phyloP scores from a whole-genome alignment of 2,113 vertebrate species.

The Lasiurus borealis region DNA sequence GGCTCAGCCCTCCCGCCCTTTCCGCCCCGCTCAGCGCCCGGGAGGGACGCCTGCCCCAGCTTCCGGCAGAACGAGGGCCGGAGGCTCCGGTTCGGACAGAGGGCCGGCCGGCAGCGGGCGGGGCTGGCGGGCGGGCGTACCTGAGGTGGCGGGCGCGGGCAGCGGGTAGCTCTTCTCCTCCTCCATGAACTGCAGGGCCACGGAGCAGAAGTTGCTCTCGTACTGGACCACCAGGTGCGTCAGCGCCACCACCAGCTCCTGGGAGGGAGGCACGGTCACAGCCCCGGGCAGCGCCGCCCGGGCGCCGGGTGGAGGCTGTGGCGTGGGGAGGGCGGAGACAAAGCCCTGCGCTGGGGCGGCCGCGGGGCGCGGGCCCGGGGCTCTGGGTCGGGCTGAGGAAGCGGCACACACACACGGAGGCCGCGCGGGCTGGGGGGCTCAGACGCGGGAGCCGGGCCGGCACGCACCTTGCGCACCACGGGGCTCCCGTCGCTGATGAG shows the following conservation, averaged over 20 bases:
- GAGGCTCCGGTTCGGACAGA: too few species aligned
- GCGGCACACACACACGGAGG: neutral
- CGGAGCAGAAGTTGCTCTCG: conserved; percentile 98
- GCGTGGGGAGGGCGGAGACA: too few species aligned
- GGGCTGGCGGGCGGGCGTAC: conserved; percentile 77
- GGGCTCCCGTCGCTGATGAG: conserved; percentile 98
- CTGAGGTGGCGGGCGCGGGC: conserved; percentile 93
- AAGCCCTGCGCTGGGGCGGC: too few species aligned
- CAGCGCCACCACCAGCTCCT: conserved; percentile 99
- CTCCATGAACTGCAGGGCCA: conserved; percentile 98
- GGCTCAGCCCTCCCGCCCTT: neutral
- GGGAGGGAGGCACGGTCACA: neutral
- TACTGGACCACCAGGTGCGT: conserved; percentile 99
- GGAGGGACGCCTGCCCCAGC: neutral
- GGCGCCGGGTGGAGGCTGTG: too few species aligned
- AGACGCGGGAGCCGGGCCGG: neutral
- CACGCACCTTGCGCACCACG: conserved; percentile 95
- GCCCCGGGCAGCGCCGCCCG: accelerated
- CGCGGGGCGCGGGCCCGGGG: too few species aligned
- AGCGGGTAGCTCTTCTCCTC: conserved; percentile 98
- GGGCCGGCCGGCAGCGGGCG: too few species aligned
- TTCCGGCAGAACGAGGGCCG: too few species aligned
- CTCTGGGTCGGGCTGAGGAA: too few species aligned
- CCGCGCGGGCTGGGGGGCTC: too few species aligned
- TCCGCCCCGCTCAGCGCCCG: neutral